Conservation (phyloP, 2,113 vertebrate genomes). For the Phasianus colchicus region DNA sequence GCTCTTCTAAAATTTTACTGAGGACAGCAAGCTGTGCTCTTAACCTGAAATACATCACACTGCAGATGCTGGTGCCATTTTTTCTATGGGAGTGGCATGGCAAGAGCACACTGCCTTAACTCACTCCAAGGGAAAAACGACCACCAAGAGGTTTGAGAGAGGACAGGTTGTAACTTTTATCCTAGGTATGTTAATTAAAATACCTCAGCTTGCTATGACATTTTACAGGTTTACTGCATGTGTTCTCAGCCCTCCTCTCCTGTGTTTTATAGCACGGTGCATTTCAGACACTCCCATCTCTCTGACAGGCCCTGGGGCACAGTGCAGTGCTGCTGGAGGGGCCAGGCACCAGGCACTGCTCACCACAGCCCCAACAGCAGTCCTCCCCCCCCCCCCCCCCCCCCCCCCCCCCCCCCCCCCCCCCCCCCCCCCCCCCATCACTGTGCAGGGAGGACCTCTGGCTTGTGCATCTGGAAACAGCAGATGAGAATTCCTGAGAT, state of each 20-base stretch:
- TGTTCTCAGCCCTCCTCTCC: not conserved
- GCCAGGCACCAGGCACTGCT: not conserved
- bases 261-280: not conserved
- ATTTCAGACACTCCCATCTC: not conserved
- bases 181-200: not conserved
- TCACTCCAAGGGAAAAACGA: not conserved
- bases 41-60: accelerated
- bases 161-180: not conserved
- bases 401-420: too few relatives aligned
- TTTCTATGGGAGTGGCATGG: not conserved
- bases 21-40: not conserved
- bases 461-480: not conserved
- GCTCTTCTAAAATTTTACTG: accelerated
- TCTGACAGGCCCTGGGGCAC: not conserved
- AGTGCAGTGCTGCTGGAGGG: not conserved
- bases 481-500: constrained; percentile 24
- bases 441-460: too few relatives aligned
- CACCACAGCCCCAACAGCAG: not conserved
- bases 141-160: not conserved
- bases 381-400: too few relatives aligned
- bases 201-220: not conserved
- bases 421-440: too few relatives aligned
- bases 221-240: not conserved
- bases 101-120: not conserved
- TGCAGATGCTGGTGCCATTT: not conserved